A percentile compares a stretch with the other conserved stretches of the same genome.
These are phyloP conservation scores for Thomomys bottae DNA, from an alignment of 2,113 vertebrate species.

Conservation along the genomic window DNA sequence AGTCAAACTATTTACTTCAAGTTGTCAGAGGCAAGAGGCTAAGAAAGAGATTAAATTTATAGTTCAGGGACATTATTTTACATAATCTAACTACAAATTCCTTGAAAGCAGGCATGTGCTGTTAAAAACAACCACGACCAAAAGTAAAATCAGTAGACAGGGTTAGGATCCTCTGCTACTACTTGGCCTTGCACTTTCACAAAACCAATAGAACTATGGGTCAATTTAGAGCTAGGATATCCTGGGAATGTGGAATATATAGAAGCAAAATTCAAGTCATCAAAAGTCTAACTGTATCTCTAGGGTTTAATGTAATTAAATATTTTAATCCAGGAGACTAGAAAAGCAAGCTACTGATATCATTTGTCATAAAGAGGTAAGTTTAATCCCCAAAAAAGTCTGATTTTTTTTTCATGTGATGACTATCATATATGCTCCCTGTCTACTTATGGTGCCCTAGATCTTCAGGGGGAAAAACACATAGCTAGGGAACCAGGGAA, in stretches of 20 bases:
- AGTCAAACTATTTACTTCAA: slow-evolving; percentile 72
- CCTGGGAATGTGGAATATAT: background rate
- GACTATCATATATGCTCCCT: background rate
- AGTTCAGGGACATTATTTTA: slow-evolving; percentile 64
- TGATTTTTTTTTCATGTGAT: background rate
- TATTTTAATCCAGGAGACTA: background rate
- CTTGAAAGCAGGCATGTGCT: slow-evolving; percentile 49
- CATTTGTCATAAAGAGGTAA: background rate
- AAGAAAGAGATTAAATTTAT: slow-evolving; percentile 69
- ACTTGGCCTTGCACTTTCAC: background rate
- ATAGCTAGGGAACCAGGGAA: no score
- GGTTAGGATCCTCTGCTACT: background rate
- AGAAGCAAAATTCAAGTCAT: slow-evolving; percentile 12
- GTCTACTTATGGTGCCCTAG: background rate
- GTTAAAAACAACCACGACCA: slow-evolving; percentile 25
- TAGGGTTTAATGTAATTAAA: background rate
- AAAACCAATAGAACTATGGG: background rate
- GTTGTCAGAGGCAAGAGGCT: slow-evolving; percentile 66
- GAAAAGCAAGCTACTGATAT: background rate
- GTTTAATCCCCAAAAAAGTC: background rate
- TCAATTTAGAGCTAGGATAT: background rate
- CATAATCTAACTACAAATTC: slow-evolving; percentile 66
- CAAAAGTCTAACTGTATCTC: background rate
- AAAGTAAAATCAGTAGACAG: background rate
- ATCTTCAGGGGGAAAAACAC: background rate